Conservation (phyloP, 2,113 vertebrate species). For the Cololabis saira region DNA sequence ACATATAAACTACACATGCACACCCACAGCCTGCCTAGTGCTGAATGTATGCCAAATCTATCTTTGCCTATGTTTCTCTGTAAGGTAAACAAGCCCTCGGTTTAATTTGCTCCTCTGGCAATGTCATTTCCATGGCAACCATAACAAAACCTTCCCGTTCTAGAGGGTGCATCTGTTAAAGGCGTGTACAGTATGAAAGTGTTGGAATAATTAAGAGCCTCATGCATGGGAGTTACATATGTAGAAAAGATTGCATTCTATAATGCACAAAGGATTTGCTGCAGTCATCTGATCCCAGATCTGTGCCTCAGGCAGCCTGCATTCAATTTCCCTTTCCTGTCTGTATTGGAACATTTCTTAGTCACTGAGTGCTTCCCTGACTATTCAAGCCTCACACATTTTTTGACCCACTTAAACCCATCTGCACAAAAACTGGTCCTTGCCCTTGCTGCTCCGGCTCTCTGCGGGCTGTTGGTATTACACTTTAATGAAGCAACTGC, state of each 20-base stretch:
- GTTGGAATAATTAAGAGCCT: slow-evolving; percentile 26
- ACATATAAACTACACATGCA: background rate
- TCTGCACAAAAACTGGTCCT: slow-evolving; percentile 28
- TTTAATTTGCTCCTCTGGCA: slow-evolving; percentile 34
- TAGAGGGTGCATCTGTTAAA: slow-evolving; percentile 9
- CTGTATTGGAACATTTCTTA: slow-evolving; percentile 32
- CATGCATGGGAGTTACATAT: slow-evolving; percentile 49
- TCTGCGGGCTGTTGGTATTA: slow-evolving; percentile 36
- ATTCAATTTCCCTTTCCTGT: slow-evolving; percentile 67
- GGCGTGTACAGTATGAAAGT: slow-evolving; percentile 17
- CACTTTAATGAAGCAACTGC: slow-evolving; percentile 34
- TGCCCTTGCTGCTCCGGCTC: slow-evolving; percentile 15
- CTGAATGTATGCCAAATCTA: background rate
- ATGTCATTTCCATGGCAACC: slow-evolving; percentile 52
- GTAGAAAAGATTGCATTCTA: slow-evolving; percentile 30
- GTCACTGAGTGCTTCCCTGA: slow-evolving; percentile 34
- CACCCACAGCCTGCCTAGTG: background rate
- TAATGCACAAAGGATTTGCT: slow-evolving; percentile 48
- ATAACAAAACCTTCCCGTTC: slow-evolving; percentile 25
- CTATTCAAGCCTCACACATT: slow-evolving; percentile 32
- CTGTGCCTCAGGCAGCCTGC: slow-evolving; percentile 47
- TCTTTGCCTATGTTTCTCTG: slow-evolving; percentile 15
- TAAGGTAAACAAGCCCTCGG: slow-evolving; percentile 21
- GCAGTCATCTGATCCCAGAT: slow-evolving; percentile 63
- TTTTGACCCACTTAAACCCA: slow-evolving; percentile 55